Evolutionary conservation across 2,113 vertebrate genomes (phyloP), one percentile per base, ranked within the genome.

Genomic region (Gymnobelideus leadbeateri): DNA sequence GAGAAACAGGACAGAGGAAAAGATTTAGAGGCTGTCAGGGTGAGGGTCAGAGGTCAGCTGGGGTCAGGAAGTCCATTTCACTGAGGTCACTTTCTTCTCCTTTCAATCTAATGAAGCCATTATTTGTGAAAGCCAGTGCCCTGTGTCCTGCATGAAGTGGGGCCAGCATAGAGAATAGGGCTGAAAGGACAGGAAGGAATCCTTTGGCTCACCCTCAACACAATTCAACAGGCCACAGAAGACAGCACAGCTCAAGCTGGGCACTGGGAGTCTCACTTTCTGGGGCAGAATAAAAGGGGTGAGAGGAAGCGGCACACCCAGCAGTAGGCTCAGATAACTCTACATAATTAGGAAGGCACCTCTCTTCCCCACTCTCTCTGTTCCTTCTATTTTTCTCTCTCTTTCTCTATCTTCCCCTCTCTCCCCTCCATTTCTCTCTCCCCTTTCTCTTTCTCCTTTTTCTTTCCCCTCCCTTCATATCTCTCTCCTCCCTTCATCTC

Each of bases 91-190:
- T 98, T 97, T 98, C 97, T 95, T 98, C 98, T 98, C 98, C 98
- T 99, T 99, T 98, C 98, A 98, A 98, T 98, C 98, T 99, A 98
- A 99, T 99, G 98, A 99, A 99, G 99, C 98, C 98, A 99, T 99
- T 99, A 98, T 98, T 98, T 92, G 98, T 98, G 98, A 98, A 98
- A 98, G 98, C 97, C 92, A 98, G 95, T 94, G 97, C 98, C 97
- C 89, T 90, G 98, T 96, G 11, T 96, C 95, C 96, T 93, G 97
- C 96, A 98, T 98, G 98, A 98, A 98, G 98, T 98, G 91, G 84
- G 94, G 96, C 97, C 46, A 51, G 92, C 97, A 92, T 97, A 96
- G 98, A 93, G 52, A 53, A 98, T 0, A 49, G 93, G 54, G 91
- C 97, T 98, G 98, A 98, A 98, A 98, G 98, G 97, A 98, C 97